phyloP scores from a whole-genome alignment of 2,113 vertebrate genomes.

The Anarhynchus alexandrinus region DNA sequence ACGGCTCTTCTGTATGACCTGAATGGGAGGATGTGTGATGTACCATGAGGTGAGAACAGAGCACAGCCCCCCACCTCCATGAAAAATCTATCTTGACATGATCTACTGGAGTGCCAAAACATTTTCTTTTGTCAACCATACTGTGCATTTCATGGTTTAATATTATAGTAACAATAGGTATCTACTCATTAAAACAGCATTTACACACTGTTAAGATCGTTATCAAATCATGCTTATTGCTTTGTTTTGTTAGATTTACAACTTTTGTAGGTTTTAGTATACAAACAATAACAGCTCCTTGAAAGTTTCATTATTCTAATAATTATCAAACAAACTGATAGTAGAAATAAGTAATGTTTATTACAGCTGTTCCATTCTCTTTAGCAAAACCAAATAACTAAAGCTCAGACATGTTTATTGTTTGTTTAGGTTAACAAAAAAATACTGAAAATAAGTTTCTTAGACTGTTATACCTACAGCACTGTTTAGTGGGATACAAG shows the following conservation, averaged over 20 bases:
- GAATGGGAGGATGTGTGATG: accelerated
- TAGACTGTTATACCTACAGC: background rate
- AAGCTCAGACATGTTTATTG: background rate
- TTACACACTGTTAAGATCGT: background rate
- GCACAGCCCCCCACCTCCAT: background rate
- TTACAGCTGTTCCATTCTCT: background rate
- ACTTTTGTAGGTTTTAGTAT: background rate
- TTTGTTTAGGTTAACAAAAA: background rate
- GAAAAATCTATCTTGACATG: background rate
- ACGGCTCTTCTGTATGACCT: accelerated
- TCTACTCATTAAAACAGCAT: background rate
- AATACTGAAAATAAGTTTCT: background rate
- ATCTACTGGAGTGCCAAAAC: background rate
- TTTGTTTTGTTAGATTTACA: background rate
- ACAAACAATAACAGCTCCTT: background rate
- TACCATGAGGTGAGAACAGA: accelerated
- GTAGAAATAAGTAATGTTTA: background rate
- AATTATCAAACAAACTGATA: background rate
- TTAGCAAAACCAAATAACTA: background rate
- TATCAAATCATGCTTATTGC: background rate
- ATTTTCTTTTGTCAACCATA: background rate
- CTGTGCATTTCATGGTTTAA: background rate
- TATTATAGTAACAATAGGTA: background rate
- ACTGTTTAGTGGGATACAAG: background rate
- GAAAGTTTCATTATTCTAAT: background rate